Conservation (phyloP, 1,140 invertebrate genomes). For the Colletes gigas region DNA sequence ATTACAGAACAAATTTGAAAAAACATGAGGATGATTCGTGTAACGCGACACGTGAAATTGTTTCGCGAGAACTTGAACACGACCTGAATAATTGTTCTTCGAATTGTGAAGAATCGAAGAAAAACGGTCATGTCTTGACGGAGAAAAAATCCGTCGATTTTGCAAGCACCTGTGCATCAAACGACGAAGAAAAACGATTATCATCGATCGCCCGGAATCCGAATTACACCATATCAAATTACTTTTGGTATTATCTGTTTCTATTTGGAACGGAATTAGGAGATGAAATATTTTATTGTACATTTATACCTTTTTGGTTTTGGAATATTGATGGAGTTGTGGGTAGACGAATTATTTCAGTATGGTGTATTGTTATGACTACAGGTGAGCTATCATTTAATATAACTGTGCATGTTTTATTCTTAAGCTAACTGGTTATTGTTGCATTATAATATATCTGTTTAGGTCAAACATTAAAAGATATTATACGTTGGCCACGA, state of each 20-base stretch:
- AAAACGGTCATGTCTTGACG: conserved; percentile 45
- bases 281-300: conserved; percentile 93
- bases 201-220: conserved; percentile 34
- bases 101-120: conserved; percentile 37
- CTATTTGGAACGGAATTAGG: conserved; percentile 91
- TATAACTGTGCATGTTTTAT: conserved; percentile 16
- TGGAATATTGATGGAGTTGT: conserved; percentile 95
- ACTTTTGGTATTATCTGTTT: conserved; percentile 94
- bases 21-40: conserved; percentile 67
- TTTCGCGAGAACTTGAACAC: conserved; percentile 54
- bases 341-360: conserved; percentile 88
- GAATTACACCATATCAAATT: conserved; percentile 85
- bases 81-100: conserved; percentile 55
- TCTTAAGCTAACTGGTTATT: background rate
- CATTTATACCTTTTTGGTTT: conserved; percentile 94
- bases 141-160: conserved; percentile 17
- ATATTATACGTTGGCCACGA: conserved; percentile 92
- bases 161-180: conserved; percentile 8
- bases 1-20: conserved; percentile 71
- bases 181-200: conserved; percentile 12
- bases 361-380: conserved; percentile 94
- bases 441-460: background rate
- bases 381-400: conserved; percentile 82
- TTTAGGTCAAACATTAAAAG: conserved; percentile 92
- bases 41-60: conserved; percentile 67